These are phyloP conservation scores for Archivesica marissinica DNA, from an alignment of 1,140 invertebrate species.

Conservation along the genomic window DNA sequence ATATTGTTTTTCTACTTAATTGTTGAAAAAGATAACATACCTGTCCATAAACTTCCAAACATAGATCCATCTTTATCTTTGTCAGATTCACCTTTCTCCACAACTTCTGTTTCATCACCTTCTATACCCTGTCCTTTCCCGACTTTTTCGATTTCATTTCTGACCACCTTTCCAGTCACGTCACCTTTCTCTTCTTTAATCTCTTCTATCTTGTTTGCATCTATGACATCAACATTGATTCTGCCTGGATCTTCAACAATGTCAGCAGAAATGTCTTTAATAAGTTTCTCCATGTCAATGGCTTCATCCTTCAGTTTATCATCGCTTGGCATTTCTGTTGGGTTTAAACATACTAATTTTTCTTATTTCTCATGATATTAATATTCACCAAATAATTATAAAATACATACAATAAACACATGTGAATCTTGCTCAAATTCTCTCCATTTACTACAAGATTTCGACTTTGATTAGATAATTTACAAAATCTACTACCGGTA, in stretches of 20 bases:
- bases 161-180: too few relatives aligned
- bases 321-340: background rate
- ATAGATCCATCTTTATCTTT: slow-evolving; percentile 7
- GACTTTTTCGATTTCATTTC: background rate
- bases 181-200: background rate
- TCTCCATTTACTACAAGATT: too few relatives aligned
- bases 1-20: too few relatives aligned
- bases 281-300: background rate
- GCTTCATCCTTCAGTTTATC: background rate
- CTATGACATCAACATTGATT: background rate
- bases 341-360: too few relatives aligned
- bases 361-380: too few relatives aligned
- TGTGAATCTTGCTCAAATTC: too few relatives aligned
- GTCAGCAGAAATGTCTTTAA: background rate
- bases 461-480: too few relatives aligned
- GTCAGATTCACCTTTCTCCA: background rate
- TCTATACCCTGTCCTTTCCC: background rate
- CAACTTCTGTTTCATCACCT: background rate
- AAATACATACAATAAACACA: too few relatives aligned
- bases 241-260: too few relatives aligned
- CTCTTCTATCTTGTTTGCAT: background rate
- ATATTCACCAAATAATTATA: too few relatives aligned
- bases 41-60: slow-evolving; percentile 27
- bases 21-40: too few relatives aligned
- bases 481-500: too few relatives aligned